A percentile compares a stretch with the other conserved stretches of the same genome.
Conservation (phyloP, 2,113 vertebrate genomes). For the Pterocles burchelli region DNA sequence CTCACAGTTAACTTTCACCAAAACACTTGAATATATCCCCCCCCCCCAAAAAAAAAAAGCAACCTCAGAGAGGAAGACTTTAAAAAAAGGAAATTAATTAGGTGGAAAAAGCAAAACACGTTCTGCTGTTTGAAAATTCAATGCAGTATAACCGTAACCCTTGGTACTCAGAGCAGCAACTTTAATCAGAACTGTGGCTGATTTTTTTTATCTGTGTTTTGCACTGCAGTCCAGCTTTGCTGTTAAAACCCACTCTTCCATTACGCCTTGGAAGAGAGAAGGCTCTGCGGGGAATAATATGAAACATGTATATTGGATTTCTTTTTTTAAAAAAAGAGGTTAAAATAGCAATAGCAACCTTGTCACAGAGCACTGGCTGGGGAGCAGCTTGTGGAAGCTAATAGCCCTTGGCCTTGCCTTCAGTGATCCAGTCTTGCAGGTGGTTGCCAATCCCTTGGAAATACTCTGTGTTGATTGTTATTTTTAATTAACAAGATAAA, state of each 20-base stretch:
- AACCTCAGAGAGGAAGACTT: neutral
- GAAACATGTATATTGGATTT: neutral
- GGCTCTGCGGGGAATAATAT: conserved; percentile 6
- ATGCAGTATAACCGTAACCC: neutral
- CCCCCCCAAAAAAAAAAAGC: neutral
- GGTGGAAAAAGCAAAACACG: neutral
- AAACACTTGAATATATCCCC: neutral
- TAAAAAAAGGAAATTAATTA: neutral
- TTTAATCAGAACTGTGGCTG: conserved; percentile 19
- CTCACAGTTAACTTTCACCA: neutral
- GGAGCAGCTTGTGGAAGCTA: neutral
- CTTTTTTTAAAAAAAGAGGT: neutral
- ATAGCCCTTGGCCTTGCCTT: neutral
- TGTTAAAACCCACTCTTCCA: neutral
- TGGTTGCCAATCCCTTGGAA: neutral
- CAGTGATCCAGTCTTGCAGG: neutral
- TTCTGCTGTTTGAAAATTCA: neutral
- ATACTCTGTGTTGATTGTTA: neutral
- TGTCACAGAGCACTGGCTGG: neutral
- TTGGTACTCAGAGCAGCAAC: neutral
- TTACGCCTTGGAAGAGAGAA: conserved; percentile 5
- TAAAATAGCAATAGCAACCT: conserved; percentile 28
- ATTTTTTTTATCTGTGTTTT: neutral
- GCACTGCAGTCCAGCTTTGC: neutral
- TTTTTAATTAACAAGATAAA: conserved; percentile 7